Evolutionary conservation across 2,113 vertebrate genomes (phyloP), one percentile per base, ranked within the genome.

Genomic region (Heteronetta atricapilla): DNA sequence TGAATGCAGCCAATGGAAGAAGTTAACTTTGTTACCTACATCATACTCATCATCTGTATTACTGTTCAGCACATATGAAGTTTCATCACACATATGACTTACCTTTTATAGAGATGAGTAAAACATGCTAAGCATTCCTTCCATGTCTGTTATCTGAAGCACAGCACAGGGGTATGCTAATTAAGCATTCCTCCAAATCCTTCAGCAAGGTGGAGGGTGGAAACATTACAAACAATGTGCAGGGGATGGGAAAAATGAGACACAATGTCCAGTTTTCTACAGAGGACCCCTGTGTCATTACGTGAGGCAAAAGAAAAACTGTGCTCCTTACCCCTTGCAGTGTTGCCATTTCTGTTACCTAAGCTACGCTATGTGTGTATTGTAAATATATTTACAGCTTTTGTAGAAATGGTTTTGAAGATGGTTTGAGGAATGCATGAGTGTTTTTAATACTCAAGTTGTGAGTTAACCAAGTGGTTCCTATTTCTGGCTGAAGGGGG

Each of bases 381-480:
- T 88, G 76, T 72, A 91, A 70, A 88, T 36, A 17, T 55, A 36
- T 86, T 63, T 56, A 63, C 6, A 56, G 0, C 77, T 83, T 31
- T 40, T 72, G 12, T 78, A 52, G 86, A 62, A 88, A 20, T 29
- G 0, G 34, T 60, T 64, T 83, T 72, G 29, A 76, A 67, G 29
- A 28, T 0, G 0, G 17, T 55, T 56, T 67, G 67, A 93, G 13
- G 38, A 94, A 87, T 31, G 19, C 1, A 2, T 6, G 8, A 77
- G 18, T 68, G 38, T 17, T 88, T 72, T 58, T n/a, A 28, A 36
- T 88, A 46, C 86, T 86, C 68, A 78, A 86, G 62, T 90, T 82
- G 55, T 29, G 34, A 88, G 46, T 62, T 93, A 92, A 68, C 18
- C 22, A 88, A 88, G 40, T 52, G 15, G 28, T 67, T 85, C 36